Evolutionary conservation across 1,140 invertebrate genomes (phyloP), one percentile per base, ranked within the genome.

Genomic region (Halesus radiatus): DNA sequence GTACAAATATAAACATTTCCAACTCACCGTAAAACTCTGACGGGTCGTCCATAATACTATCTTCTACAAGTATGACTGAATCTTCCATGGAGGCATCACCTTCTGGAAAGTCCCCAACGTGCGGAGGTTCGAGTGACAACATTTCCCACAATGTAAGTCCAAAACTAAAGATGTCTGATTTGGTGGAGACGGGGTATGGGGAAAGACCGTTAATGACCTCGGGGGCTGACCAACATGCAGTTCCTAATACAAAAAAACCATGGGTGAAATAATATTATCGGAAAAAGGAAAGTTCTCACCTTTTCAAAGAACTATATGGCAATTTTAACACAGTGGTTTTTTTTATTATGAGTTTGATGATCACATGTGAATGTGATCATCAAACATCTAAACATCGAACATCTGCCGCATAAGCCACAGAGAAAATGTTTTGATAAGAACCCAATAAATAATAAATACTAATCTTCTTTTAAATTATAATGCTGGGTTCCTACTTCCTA

Each of bases 71-170:
- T 16, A 79, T 62, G 0, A 60, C 54, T 23, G 79, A 85, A 78
- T 85, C 80, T 74, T 88, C 80, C 1, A 84, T 81, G 22, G 80
- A 79, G 62, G 85, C 84, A 26, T 88, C 86, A n/a, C 74, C 78
- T 37, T 79, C 78, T 37, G 10, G n/a, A 66, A 45, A 18, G 15
- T 73, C 10, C 16, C 37, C 54, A 22, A 73, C 68, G 86, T 95
- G 93, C n/a, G 95, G 93, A 8, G 92, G 87, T 70, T 90, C 88
- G 10, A 96, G 86, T 0, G 95, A 89, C 85, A 96, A 88, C 91
- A 96, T 96, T 90, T 96, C 96, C 92, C 94, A 96, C 15, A 96
- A 84, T 1, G 93, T 91, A 18, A 96, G 88, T 7, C 95, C 95
- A 84, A 93, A 94, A 16, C 95, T 89, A 89, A 95, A 97, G 20